phyloP scores from a whole-genome alignment of 2,797 vertebrate genomes.

The Otolemur crassicaudatus region DNA sequence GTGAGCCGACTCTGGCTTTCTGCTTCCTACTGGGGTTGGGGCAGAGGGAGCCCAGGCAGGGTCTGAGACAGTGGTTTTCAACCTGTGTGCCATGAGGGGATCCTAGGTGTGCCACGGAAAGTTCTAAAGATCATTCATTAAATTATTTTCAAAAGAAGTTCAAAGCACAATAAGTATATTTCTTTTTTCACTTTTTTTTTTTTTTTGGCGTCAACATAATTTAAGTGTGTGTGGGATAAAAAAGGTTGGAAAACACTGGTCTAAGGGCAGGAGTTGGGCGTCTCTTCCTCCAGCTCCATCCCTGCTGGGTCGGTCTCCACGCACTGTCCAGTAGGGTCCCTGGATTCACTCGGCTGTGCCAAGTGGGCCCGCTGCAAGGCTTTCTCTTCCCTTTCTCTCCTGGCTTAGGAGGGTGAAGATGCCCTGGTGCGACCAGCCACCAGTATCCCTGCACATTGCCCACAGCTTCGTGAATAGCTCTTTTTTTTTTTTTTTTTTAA shows the following conservation, averaged over 20 bases:
- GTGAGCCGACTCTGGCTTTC: neutral
- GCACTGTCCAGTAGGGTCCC: neutral
- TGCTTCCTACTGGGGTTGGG: neutral
- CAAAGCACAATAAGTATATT: too few species aligned
- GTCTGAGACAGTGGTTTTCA: neutral
- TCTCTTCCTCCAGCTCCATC: too few species aligned
- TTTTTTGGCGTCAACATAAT: too few species aligned
- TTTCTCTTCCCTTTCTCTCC: neutral
- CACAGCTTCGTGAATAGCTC: neutral
- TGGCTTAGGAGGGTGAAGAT: neutral
- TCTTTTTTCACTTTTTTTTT: too few species aligned
- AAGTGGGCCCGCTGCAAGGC: neutral
- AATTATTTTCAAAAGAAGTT: too few species aligned
- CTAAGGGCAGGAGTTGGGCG: neutral
- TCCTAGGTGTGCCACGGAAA: too few species aligned
- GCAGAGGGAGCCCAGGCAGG: neutral
- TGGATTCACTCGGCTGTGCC: neutral
- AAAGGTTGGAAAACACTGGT: too few species aligned
- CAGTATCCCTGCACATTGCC: neutral
- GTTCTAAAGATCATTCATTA: too few species aligned
- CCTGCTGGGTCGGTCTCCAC: too few species aligned
- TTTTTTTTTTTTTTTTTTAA: neutral
- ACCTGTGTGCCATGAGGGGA: too few species aligned
- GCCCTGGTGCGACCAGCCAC: neutral
- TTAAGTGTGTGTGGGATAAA: too few species aligned